Base-by-base conservation (phyloP, 2,888 invertebrate species). In the Bembecia ichneumoniformis region DNA sequence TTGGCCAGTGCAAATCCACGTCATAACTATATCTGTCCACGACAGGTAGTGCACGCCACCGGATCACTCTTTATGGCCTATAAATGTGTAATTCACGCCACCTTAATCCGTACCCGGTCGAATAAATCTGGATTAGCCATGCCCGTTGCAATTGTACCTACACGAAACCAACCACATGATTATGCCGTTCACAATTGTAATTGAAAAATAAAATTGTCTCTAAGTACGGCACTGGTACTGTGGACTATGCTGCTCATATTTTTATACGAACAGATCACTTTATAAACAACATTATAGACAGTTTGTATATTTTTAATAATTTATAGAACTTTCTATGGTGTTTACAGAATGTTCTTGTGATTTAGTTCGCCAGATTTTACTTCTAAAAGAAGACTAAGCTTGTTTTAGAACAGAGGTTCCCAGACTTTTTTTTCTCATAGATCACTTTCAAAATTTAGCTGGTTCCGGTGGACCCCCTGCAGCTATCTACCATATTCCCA, bases 21-120 rank as follows among this genome's bases (percentile, higher is more conserved):
- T 75, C 80, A 80, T 81, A 82, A 80, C 77, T 80, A 81, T 74
- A 80, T 74, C 71, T 74, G 72, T 66, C 65, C 64, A 62, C 65
- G 74, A 71, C 77, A 80, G 80, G 81, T 79, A 80, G 74, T 68
- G 71, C 75, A 71, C 76, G 79, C 83, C 82, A 82, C 82, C 74
- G 82, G 84, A 86, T 86, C 86, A 83, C 77, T 86, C 83, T 87
- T 86, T 84, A 87, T 81, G 82, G 84, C 80, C 83, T 87, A 84
- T 84, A 84, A 83, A 87, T 76, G 84, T 82, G 83, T 86, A 86
- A 86, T 86, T 87, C 84, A 83, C 83, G 83, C 84, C 80, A 75
- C 82, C 82, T 87, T 87, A 87, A 87, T 87, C 87, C 84, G 77
- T 71, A 64, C 71, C 81, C 78, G 82, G 71, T 70, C 76, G 62